Base-by-base conservation (phyloP, 2,113 vertebrate species). In the Aegotheles bennettii region DNA sequence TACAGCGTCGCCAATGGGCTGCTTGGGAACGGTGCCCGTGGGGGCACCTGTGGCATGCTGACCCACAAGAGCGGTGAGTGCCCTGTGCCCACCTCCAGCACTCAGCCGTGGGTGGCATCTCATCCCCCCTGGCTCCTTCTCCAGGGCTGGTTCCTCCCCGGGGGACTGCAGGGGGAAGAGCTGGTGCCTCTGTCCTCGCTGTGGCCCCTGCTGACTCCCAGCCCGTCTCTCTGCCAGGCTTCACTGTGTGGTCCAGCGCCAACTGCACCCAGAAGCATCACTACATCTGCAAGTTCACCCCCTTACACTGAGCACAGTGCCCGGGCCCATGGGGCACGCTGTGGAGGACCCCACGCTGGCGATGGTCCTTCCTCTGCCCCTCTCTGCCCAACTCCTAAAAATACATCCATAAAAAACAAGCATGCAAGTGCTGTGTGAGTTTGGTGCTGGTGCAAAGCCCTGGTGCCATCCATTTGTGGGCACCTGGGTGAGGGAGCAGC, bases 271-370 rank as follows among this genome's bases (percentile, higher is more conserved):
- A 9, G 19, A 21, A 1, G 31, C 90, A 93, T 14, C 97, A 73
- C 64, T 98, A 84, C 70, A 11, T 98, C 89, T 98, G 98, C 97
- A 98, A 97, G 76, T 95, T 97, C 67, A 59, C 0, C 10, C 53
- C 92, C 2, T 74, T 70, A 7, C 45, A 6, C 21, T 80, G 92
- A 95, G 81, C 45, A 2, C 3, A 6, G 56, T 5, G 16, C 28
- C 13, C 0, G 4, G 13, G 45, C 5, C 45, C 6, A 0, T 1
- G 2, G 8, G 48, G 15, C 15, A 29, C 21, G 16, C 9, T 36
- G 5, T 3, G 29, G 43, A 60, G 47, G 57, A 40, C 50, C 33
- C 28, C 2, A 1, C 1, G 4, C 35, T 7, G 1, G 33, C 8
- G 2, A 10, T 23, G 29, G 40, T 65, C 45, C 28, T 42, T 40